Conservation (phyloP, 2,888 invertebrate genomes). For the Lasiommata megera region DNA sequence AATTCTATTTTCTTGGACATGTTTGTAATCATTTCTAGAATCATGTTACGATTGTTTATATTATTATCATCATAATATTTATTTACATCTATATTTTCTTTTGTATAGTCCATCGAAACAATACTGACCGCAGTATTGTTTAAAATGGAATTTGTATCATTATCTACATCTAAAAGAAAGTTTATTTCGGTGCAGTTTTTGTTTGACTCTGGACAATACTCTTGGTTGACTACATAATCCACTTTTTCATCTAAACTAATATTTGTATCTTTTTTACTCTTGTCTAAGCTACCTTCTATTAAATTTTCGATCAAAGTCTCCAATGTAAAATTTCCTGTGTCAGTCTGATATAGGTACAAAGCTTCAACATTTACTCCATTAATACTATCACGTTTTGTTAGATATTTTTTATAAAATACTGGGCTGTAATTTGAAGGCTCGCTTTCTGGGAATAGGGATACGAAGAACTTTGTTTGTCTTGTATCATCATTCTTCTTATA, state of each 20-base stretch:
- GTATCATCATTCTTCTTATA: conserved; percentile 26
- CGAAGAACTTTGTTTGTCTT: conserved; percentile 23
- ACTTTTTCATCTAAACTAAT: conserved; percentile 8
- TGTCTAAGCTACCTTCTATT: conserved; percentile 48
- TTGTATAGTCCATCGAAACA: conserved; percentile 37
- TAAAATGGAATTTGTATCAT: background rate
- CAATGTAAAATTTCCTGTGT: conserved; percentile 45
- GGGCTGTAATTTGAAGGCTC: conserved; percentile 33
- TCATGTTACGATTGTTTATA: conserved; percentile 12
- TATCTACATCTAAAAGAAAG: background rate
- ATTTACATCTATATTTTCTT: conserved; percentile 41
- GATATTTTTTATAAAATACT: conserved; percentile 56
- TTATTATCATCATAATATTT: conserved; percentile 37
- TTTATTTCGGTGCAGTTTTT: conserved; percentile 12
- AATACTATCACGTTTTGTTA: conserved; percentile 40
- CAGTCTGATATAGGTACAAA: conserved; percentile 41
- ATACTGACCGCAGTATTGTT: conserved; percentile 1
- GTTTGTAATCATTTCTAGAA: conserved; percentile 46
- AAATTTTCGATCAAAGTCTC: conserved; percentile 57
- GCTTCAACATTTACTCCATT: conserved; percentile 38
- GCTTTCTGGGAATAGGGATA: conserved; percentile 30
- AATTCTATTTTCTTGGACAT: conserved; percentile 55
- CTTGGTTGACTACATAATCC: conserved; percentile 7
- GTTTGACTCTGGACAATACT: conserved; percentile 32
- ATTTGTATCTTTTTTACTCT: conserved; percentile 30